phyloP scores from a whole-genome alignment of 2,113 vertebrate species.

The Ptilorrhoa leucosticta region DNA sequence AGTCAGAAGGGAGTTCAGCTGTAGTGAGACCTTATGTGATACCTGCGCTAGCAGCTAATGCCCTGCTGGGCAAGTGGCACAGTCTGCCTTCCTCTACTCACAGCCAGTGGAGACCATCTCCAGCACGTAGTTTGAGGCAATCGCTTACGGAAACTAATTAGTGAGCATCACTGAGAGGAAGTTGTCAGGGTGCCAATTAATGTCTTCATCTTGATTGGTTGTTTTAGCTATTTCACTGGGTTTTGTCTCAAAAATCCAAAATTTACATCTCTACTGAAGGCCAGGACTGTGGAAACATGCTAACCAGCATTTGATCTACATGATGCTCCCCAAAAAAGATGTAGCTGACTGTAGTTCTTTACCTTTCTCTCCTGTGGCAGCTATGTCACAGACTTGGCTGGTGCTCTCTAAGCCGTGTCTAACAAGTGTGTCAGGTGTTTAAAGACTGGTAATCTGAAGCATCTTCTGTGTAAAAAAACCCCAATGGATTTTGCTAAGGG shows the following conservation, averaged over 20 bases:
- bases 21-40: accelerated
- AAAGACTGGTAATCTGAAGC: neutral
- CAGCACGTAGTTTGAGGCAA: neutral
- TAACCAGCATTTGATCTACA: neutral
- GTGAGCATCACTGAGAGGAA: neutral
- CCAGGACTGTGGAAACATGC: neutral
- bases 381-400: neutral
- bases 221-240: neutral
- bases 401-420: neutral
- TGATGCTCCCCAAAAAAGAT: neutral
- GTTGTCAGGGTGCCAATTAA: neutral
- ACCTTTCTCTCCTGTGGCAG: neutral
- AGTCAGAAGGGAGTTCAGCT: neutral
- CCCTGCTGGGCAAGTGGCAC: neutral
- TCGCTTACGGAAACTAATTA: neutral
- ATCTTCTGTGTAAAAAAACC: neutral
- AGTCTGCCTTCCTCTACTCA: neutral
- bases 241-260: neutral
- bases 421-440: neutral
- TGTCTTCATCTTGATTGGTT: neutral
- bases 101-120: neutral
- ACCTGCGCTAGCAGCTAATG: neutral
- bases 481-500: neutral
- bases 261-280: neutral
- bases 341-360: neutral